Base-by-base conservation (phyloP, 2,888 invertebrate species). In the Synanthedon tipuliformis region DNA sequence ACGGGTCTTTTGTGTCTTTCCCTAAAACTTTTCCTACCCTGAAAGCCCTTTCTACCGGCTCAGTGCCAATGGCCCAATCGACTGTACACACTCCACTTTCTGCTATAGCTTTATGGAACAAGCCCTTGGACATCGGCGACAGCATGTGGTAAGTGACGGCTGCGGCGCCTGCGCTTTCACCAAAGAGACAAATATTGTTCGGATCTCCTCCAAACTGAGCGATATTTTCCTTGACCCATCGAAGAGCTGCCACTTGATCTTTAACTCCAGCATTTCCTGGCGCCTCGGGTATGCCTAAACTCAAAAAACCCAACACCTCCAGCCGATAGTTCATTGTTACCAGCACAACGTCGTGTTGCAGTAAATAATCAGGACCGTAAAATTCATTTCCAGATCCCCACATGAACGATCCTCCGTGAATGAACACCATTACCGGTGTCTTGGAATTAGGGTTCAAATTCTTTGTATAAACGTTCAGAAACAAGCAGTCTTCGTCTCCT, bases 241-340 rank as follows among this genome's bases (percentile, higher is more conserved):
- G 66, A 5, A 81, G 54, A 3, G 79, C 81, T 13, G 69, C 59
- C 0, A 78, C 75, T 63, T 81, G 81, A 53, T 83, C 83, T 55
- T 81, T 83, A 56, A 83, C 66, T 0, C 80, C 83, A 50, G 79
- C 78, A 51, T 81, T 83, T 1, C 82, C 83, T 0, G 81, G 78
- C 0, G 74, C 78, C 61, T 80, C 81, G 58, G 53, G 65, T 58
- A 51, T 75, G 27, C 66, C 73, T 16, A 79, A 54, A 53, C 69
- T 69, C 2, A 79, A 63, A 54, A 76, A 68, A 0, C 73, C 75
- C 7, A 70, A 53, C 5, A 63, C 54, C 55, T 71, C 81, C 0
- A 84, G 64, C 53, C 85, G 72, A 55, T 81, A 85, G 59, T 85
- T 86, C 3, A 84, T 58, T 1, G 87, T 85, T 1, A 85, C 83